phyloP scores from a whole-genome alignment of 2,888 invertebrate genomes.

The Dynastes maya region DNA sequence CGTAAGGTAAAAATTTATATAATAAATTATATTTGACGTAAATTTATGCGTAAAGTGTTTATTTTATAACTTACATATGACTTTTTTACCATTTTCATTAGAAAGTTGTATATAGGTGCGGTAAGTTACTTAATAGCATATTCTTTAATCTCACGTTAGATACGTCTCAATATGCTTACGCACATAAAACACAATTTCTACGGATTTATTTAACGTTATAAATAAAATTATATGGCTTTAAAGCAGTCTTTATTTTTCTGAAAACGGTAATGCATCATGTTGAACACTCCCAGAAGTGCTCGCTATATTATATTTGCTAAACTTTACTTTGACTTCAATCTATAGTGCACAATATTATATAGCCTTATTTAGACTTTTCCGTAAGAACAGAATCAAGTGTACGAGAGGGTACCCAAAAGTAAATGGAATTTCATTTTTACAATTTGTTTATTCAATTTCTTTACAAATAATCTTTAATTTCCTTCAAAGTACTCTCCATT shows the following conservation, averaged over 20 bases:
- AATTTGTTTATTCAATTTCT: no score
- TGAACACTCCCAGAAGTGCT: no score
- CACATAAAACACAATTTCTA: not conserved
- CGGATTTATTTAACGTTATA: not conserved
- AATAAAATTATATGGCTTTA: not conserved
- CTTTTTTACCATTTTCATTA: conserved; percentile 13
- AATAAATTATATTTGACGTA: conserved; percentile 15
- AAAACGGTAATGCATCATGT: no score
- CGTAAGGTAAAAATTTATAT: conserved; percentile 8
- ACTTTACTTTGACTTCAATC: no score
- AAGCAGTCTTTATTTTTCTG: not conserved
- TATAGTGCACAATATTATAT: no score
- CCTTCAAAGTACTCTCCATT: no score
- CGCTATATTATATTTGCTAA: no score
- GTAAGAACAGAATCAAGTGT: no score
- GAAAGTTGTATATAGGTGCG: conserved; percentile 27
- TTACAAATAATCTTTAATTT: no score
- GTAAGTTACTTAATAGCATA: conserved; percentile 10
- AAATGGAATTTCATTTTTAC: no score
- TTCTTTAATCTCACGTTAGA: conserved; percentile 10
- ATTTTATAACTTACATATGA: conserved; percentile 1
- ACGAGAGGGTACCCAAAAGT: no score
- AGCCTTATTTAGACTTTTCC: no score
- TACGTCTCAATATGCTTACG: not conserved
- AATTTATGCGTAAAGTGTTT: conserved; percentile 1